Base-by-base conservation (phyloP, 2,797 vertebrate species). In the Lithobates pipiens region DNA sequence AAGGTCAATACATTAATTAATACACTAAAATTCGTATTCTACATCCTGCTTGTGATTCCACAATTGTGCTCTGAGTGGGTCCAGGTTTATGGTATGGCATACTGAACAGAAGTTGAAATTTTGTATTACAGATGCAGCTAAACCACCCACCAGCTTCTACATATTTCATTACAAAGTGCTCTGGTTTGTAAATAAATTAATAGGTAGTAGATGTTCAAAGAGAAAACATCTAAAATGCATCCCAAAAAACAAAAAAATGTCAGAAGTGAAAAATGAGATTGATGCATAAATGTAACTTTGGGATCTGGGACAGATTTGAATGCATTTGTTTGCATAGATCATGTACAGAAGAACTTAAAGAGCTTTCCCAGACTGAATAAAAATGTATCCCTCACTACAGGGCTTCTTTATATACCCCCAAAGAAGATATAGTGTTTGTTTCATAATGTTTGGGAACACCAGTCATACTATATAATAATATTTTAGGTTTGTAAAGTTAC, bases 101-200 rank as follows among this genome's bases (percentile, higher is more conserved):
- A 44, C 39, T 23, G 16, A 46, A 63, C 3, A 23, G 13, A 79
- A 32, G 10, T 79, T 23, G 1, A 23, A 8, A 79, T 68, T 11
- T 32, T 42, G 27, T 80, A 54, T 42, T 34, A 16, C 54, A 67
- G 29, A 54, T 46, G 10, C 71, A 50, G 18, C 32, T 27, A 46
- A 80, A 29, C 46, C 32, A 10, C 46, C 29, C n/a, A 54, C 29
- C 13, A 61, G n/a, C 29, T 71, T 80, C 10, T 72, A 34, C 78
- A 80, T 80, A 80, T 80, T 80, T 80, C 50, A 80, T 80, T 16
- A 57, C 21, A 21, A 70, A 54, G 70, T 71, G 68, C 46, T 57
- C 29, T 5, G 23, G 1, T 10, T 16, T 57, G 78, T 80, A 80
- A 80, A 80, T 80, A 80, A 80, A 80, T 80, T n/a, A 80, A 57